Evolutionary conservation across 2,888 invertebrate species (phyloP).

Genomic region (Gortyna flavago): DNA sequence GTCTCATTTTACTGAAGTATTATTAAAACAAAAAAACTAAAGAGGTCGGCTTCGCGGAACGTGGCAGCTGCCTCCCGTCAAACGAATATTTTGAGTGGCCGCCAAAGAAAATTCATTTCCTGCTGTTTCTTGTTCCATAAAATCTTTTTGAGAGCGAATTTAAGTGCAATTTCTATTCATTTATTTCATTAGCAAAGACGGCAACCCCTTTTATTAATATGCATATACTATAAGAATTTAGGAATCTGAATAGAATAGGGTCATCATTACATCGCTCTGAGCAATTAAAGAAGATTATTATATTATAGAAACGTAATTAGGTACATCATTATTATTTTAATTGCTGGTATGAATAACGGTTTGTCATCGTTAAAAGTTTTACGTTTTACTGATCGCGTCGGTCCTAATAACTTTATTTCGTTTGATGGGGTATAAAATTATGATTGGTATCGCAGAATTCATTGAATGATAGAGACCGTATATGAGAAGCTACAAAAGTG

Average conservation of each 20-base stretch:
- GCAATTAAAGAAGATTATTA: slow-evolving; percentile 21
- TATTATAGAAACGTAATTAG: slow-evolving; percentile 46
- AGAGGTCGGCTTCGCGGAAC: slow-evolving; percentile 60
- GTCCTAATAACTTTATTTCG: slow-evolving; percentile 42
- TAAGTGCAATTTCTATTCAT: slow-evolving; percentile 67
- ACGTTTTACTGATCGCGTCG: slow-evolving; percentile 54
- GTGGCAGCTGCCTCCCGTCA: slow-evolving; percentile 66
- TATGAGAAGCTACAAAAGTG: slow-evolving; percentile 12
- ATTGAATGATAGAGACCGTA: slow-evolving; percentile 36
- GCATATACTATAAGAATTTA: slow-evolving; percentile 22
- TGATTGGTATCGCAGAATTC: slow-evolving; percentile 29
- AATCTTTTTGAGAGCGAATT: slow-evolving; percentile 65
- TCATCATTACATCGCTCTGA: slow-evolving; percentile 21
- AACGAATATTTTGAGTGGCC: slow-evolving; percentile 71
- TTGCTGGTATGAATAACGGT: slow-evolving; percentile 54
- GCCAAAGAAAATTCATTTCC: slow-evolving; percentile 77
- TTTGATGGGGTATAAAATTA: slow-evolving; percentile 49
- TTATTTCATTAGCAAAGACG: slow-evolving; percentile 56
- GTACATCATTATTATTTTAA: slow-evolving; percentile 61
- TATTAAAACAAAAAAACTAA: slow-evolving; percentile 70
- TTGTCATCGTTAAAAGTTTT: slow-evolving; percentile 58
- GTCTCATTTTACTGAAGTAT: slow-evolving; percentile 61
- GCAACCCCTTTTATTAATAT: slow-evolving; percentile 27
- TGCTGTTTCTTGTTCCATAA: slow-evolving; percentile 70
- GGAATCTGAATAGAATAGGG: slow-evolving; percentile 35